Base-by-base conservation (phyloP, 2,888 invertebrate species). In the Pseudococcus viburni region DNA sequence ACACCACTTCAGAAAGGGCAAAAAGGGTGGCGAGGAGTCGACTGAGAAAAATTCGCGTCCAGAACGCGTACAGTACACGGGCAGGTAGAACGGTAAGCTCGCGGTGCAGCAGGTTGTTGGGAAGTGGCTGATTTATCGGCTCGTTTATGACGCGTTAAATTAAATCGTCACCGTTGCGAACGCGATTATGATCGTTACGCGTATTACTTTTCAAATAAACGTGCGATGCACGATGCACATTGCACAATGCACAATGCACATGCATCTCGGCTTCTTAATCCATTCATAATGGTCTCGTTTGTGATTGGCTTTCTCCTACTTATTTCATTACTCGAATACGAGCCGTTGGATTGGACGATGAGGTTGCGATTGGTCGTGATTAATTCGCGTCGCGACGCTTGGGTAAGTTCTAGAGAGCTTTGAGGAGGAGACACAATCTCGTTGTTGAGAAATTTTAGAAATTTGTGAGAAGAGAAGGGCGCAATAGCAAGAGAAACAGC, bases 101-200 rank as follows among this genome's bases (percentile, higher is more conserved):
- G 17, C 17, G 8, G 17, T 42, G 0, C n/a, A 46, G n/a, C 80
- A 46, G 80, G 80, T 83, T n/a, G 46, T 83, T 83, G 64, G 80
- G 42, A 42, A 46, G 73, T 73, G 17, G 73, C 33, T 73, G 39
- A 73, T 73, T 73, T 73, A 73, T 73, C 33, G 73, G 73, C 73
- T 73, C 73, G 73, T 73, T 73, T 73, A 73, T 73, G 73, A 73
- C 73, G 73, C 73, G 39, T 73, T 73, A 73, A 73, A 73, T 73
- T 73, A 73, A 73, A 73, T 33, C 73, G 73, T 73, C 73, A 83
- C 80, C 80, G 80, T 83, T 8, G 80, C 46, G 46, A 83, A 83
- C 19, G 80, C 80, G 46, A 83, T 83, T 46, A 42, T 22, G 80
- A 83, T 46, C 46, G 46, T 83, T 83, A 46, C 80, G 80, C 46